Percentiles rank a stretch among this genome's conserved stretches.
phyloP scores from a whole-genome alignment of 2,888 invertebrate species.

The Drosophila pseudotalamancana region DNA sequence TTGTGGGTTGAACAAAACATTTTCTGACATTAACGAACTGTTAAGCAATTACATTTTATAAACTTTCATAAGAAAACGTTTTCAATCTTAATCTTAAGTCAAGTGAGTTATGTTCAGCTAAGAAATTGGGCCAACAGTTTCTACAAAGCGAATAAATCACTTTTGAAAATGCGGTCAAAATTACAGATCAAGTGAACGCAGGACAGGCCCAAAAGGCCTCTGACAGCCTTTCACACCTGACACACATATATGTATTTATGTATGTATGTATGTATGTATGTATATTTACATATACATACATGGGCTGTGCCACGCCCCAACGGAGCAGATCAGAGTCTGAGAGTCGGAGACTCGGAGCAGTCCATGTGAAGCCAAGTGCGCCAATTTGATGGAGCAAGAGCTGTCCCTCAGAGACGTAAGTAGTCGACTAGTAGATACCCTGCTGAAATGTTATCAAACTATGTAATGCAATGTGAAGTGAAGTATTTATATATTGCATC shows the following conservation, averaged over 20 bases:
- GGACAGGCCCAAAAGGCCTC: conserved; percentile 9
- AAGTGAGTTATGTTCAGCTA: conserved; percentile 5
- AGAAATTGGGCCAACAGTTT: conserved; percentile 1
- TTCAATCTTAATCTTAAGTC: neutral
- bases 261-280: neutral
- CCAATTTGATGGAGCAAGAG: conserved; percentile 61
- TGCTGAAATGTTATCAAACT: too few species aligned
- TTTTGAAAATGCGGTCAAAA: conserved; percentile 19
- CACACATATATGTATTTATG: neutral
- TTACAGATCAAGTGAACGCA: neutral
- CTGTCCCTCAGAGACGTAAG: too few species aligned
- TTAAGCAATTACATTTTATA: neutral
- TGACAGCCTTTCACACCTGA: conserved; percentile 57
- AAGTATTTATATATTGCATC: too few species aligned
- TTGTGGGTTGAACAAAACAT: neutral
- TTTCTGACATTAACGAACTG: neutral
- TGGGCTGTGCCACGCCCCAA: conserved; percentile 27
- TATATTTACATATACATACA: neutral
- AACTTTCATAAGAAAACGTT: conserved; percentile 13
- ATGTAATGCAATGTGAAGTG: too few species aligned
- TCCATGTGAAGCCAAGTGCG: conserved; percentile 47
- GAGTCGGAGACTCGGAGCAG: neutral
- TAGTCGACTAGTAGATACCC: too few species aligned
- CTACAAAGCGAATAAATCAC: conserved; percentile 20
- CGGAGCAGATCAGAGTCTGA: conserved; percentile 1